Evolutionary conservation across 2,797 vertebrate species (phyloP).

Genomic region (Myotis findleyi): DNA sequence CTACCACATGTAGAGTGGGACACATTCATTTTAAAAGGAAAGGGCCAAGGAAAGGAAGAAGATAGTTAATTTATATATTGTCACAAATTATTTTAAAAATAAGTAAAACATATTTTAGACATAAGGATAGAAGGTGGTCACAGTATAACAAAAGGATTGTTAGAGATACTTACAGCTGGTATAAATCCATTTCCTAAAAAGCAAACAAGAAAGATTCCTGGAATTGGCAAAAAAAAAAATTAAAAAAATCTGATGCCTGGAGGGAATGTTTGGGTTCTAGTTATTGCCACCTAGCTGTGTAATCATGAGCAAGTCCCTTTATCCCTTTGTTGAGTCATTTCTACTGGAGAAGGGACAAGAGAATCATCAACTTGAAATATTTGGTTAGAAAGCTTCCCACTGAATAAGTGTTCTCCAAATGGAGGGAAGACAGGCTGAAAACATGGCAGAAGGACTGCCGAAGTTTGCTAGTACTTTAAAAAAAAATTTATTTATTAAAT

Average conservation of each 20-base stretch:
- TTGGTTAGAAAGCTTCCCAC: neutral
- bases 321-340: neutral
- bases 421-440: neutral
- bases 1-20: neutral
- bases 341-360: neutral
- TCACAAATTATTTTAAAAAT: neutral
- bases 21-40: neutral
- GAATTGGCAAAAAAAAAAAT: neutral
- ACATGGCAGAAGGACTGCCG: neutral
- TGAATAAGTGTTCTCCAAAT: neutral
- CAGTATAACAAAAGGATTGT: neutral
- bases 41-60: neutral
- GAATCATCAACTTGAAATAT: neutral
- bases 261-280: neutral
- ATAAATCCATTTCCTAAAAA: neutral
- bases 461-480: neutral
- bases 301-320: neutral
- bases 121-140: conserved; percentile 17
- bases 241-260: neutral
- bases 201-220: neutral
- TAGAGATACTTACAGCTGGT: neutral
- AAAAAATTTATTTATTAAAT: neutral
- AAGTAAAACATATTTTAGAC: neutral
- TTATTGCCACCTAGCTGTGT: neutral
- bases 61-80: neutral